phyloP scores from a whole-genome alignment of 2,797 vertebrate species.

The Lepilemur septentrionalis region DNA sequence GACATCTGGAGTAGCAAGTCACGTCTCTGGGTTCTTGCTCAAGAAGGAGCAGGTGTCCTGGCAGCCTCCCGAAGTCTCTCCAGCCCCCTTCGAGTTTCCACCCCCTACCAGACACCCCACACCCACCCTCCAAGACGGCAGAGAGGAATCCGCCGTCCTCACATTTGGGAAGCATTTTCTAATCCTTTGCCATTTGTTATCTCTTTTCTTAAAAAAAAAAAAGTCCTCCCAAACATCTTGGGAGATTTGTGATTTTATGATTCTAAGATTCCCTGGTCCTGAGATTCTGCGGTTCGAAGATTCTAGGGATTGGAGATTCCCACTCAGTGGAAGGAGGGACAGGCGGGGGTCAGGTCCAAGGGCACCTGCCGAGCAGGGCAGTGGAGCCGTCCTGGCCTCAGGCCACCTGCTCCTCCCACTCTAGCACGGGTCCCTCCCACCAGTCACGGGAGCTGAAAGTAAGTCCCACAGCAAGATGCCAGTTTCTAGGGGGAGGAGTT shows the following conservation, averaged over 20 bases:
- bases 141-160: background rate
- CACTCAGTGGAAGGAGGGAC: background rate
- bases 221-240: background rate
- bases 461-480: background rate
- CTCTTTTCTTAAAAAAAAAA: background rate
- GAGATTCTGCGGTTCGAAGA: background rate
- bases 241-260: background rate
- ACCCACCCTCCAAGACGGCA: slow-evolving; percentile 26
- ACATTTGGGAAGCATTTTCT: slow-evolving; percentile 30
- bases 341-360: background rate
- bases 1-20: background rate
- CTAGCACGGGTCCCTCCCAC: background rate
- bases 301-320: background rate
- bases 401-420: background rate
- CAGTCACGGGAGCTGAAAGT: accelerated
- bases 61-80: background rate
- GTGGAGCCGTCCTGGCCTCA: background rate
- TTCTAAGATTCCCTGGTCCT: background rate
- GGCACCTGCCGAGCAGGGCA: accelerated
- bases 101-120: slow-evolving; percentile 3
- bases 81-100: background rate
- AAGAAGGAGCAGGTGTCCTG: slow-evolving; percentile 35
- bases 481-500: background rate
- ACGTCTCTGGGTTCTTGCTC: background rate
- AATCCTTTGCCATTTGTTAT: slow-evolving; percentile 60